Conservation (phyloP, 2,888 invertebrate species). For the Adelphocoris suturalis region DNA sequence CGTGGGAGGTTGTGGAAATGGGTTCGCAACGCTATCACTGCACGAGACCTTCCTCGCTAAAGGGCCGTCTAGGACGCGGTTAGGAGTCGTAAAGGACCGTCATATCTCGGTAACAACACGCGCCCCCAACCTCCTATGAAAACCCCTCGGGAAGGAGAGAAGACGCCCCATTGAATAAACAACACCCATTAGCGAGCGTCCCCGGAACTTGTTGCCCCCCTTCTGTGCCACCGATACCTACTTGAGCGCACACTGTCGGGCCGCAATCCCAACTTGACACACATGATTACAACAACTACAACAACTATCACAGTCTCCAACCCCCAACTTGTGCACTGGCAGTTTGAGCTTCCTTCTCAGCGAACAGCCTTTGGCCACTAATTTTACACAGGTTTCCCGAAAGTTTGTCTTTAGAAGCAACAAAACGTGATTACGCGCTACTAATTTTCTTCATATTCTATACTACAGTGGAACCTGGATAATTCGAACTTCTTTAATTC, state of each 20-base stretch:
- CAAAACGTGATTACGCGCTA: constrained; percentile 44
- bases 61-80: neutral
- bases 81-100: constrained; percentile 11
- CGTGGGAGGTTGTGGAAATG: neutral
- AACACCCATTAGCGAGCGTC: constrained; percentile 57
- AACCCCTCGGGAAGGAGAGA: neutral
- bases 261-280: constrained; percentile 38
- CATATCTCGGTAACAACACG: neutral
- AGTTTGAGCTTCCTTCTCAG: constrained; percentile 5
- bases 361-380: neutral
- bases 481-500: no score
- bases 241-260: neutral
- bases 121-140: neutral
- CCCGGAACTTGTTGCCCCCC: constrained; percentile 49
- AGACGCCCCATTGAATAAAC: constrained; percentile 58
- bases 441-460: neutral
- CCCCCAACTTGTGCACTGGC: neutral
- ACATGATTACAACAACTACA: constrained; percentile 54
- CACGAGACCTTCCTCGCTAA: constrained; percentile 1
- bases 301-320: neutral
- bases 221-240: neutral
- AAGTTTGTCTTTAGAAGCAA: neutral
- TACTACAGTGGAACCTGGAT: no score
- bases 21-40: neutral
- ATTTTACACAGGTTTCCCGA: neutral